phyloP scores from a whole-genome alignment of 2,797 vertebrate species.

The Chiroxiphia lanceolata region DNA sequence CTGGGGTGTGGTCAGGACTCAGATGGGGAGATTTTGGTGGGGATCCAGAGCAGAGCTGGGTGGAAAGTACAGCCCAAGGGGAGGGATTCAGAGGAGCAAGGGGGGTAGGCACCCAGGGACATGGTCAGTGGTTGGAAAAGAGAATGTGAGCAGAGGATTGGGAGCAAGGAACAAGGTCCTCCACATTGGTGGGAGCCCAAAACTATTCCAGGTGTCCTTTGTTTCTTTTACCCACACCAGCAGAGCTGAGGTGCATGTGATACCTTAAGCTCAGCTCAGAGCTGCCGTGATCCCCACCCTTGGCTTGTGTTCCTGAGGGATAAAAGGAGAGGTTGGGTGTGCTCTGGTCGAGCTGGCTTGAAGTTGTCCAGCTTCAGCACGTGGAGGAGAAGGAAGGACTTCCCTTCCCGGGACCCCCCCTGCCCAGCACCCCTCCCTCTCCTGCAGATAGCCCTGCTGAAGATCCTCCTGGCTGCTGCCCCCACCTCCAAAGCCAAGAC shows the following conservation, averaged over 20 bases:
- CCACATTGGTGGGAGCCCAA: neutral
- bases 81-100: neutral
- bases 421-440: neutral
- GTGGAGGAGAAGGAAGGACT: neutral
- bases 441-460: slow-evolving; percentile 63
- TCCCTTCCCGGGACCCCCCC: neutral
- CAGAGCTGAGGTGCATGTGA: neutral
- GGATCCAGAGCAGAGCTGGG: neutral
- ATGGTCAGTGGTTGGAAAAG: neutral
- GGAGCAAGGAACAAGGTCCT: neutral
- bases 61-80: neutral
- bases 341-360: neutral
- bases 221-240: neutral
- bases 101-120: neutral
- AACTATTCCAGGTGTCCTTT: neutral
- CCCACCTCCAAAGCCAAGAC: slow-evolving; percentile 98
- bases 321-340: neutral
- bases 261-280: neutral
- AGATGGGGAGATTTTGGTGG: neutral
- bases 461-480: slow-evolving; percentile 94
- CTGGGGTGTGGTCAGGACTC: neutral
- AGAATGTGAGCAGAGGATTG: neutral
- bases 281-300: neutral
- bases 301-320: neutral
- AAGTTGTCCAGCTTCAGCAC: neutral